phyloP scores from a whole-genome alignment of 1,140 invertebrate genomes.

The honey bee (Apis mellifera) region DNA sequence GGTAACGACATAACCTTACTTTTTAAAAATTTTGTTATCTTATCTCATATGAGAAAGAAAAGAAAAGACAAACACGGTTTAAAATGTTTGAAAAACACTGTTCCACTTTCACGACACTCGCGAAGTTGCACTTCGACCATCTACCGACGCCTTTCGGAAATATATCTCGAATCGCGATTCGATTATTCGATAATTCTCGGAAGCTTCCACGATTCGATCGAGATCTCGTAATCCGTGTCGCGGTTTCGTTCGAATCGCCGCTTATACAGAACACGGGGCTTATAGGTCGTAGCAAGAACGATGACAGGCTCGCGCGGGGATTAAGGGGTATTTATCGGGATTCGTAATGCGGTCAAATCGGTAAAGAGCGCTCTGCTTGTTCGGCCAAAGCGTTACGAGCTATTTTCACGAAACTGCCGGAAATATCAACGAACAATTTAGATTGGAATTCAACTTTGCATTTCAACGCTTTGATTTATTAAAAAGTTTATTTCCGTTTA shows the following conservation, averaged over 20 bases:
- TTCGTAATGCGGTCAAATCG: slow-evolving; percentile 18
- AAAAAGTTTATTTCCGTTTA: neutral
- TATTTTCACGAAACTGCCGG: neutral
- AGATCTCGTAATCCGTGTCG: neutral
- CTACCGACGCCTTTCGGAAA: too few species aligned
- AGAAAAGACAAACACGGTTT: too few species aligned
- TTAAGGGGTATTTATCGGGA: slow-evolving; percentile 21
- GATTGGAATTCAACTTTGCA: neutral
- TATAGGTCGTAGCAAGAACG: neutral
- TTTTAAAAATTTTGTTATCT: too few species aligned
- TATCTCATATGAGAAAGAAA: too few species aligned
- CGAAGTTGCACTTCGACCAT: too few species aligned
- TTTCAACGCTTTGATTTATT: too few species aligned
- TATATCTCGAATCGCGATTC: too few species aligned
- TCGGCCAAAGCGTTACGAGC: slow-evolving; percentile 8
- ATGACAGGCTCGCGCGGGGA: neutral
- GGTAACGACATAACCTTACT: too few species aligned
- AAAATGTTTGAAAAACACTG: too few species aligned
- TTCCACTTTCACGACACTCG: too few species aligned
- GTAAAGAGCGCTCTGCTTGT: neutral
- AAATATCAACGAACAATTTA: neutral
- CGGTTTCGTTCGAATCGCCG: neutral
- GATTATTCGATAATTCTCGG: too few species aligned
- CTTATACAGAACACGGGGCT: neutral
- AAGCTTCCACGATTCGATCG: neutral